Evolutionary conservation across 2,797 vertebrate species (phyloP).

Genomic region (Melanogrammus aeglefinus): DNA sequence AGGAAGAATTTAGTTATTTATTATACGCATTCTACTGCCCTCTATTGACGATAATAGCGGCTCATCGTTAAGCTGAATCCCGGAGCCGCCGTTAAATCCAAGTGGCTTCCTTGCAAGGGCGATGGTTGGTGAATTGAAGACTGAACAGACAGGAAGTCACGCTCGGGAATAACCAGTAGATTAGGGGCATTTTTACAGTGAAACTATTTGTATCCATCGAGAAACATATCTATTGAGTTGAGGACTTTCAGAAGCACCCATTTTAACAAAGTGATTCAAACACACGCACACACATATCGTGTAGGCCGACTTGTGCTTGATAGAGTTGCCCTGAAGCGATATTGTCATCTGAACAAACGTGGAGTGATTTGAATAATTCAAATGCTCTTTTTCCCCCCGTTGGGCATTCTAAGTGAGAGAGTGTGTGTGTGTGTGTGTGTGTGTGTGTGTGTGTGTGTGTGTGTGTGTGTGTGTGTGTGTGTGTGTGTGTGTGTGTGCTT

Average conservation of each 20-base stretch:
- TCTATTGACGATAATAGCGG: conserved; percentile 32
- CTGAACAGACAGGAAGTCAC: background rate
- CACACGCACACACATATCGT: too few relatives aligned
- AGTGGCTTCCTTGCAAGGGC: background rate
- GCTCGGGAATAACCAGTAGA: conserved; percentile 14
- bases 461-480: too few relatives aligned
- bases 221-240: background rate
- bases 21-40: conserved; percentile 34
- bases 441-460: too few relatives aligned
- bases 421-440: too few relatives aligned
- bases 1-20: conserved; percentile 4
- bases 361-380: background rate
- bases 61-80: background rate
- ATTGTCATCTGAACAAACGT: background rate
- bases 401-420: background rate
- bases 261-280: too few relatives aligned
- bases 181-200: conserved; percentile 33
- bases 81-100: background rate
- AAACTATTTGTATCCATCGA: conserved; percentile 16
- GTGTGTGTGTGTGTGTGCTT: too few relatives aligned
- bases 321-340: background rate
- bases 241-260: background rate
- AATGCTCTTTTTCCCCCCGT: background rate
- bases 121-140: conserved; percentile 11
- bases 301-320: background rate